Conservation (phyloP, 2,888 invertebrate genomes). For the Neuroscelio doddi region DNA sequence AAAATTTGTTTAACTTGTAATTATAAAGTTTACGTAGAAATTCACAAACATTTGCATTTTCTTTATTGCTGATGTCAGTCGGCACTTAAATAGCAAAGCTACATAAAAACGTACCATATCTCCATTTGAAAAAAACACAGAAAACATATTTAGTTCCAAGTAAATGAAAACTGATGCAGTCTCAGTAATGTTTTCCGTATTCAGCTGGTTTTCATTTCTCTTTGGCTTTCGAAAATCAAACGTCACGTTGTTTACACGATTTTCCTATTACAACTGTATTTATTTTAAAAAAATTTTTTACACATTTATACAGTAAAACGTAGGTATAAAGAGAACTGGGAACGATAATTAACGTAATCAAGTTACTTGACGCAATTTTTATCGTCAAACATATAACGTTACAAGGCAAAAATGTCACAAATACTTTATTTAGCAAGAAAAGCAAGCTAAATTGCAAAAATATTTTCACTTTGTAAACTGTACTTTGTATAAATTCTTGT, state of each 20-base stretch:
- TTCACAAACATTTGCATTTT: not conserved
- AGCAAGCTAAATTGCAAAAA: no score
- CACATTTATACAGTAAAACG: not conserved
- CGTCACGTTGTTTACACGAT: not conserved
- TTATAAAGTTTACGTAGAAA: not conserved
- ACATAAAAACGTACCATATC: not conserved
- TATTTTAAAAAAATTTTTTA: conserved; percentile 2
- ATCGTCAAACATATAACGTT: no score
- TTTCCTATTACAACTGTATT: not conserved
- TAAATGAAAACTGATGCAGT: conserved; percentile 4
- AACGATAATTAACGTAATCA: not conserved
- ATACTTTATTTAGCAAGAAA: no score
- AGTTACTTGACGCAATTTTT: no score
- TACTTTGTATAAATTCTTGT: no score
- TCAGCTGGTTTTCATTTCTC: conserved; percentile 5
- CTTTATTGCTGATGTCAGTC: not conserved
- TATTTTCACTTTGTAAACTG: no score
- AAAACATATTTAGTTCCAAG: conserved; percentile 1
- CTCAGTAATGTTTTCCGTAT: not conserved
- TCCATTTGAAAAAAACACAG: not conserved
- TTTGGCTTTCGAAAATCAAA: conserved; percentile 5
- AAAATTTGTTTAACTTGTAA: no score
- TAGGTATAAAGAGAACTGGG: not conserved
- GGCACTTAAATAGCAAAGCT: not conserved
- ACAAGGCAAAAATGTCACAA: no score